Evolutionary conservation across 2,797 vertebrate genomes (phyloP).

Genomic region (Valencia hispanica): DNA sequence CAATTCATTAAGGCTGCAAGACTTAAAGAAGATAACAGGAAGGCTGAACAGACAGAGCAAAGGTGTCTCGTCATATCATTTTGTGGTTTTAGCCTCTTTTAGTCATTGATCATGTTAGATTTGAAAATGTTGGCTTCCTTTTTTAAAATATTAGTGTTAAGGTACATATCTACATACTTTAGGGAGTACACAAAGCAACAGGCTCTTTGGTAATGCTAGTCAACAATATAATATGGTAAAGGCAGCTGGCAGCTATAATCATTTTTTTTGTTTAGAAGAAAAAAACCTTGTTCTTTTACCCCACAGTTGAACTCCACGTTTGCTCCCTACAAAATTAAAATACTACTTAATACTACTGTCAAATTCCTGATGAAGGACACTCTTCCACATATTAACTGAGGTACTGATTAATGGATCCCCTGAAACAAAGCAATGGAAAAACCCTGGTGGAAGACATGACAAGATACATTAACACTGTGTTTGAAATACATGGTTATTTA

Average conservation of each 20-base stretch:
- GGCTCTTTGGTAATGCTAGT: neutral
- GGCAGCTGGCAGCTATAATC: neutral
- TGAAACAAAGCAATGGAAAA: too few relatives aligned
- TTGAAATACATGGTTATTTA: neutral
- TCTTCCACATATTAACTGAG: too few relatives aligned
- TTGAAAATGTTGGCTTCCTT: neutral
- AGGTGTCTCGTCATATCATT: neutral
- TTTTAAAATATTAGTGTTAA: neutral
- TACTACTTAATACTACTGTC: too few relatives aligned
- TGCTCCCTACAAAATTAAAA: neutral
- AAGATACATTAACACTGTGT: neutral
- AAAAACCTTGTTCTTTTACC: neutral
- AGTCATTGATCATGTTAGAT: neutral
- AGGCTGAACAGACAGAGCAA: neutral
- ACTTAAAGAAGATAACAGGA: neutral
- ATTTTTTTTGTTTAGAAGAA: neutral
- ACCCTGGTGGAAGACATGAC: too few relatives aligned
- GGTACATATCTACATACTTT: neutral
- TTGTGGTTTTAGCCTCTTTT: neutral
- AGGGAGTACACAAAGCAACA: neutral
- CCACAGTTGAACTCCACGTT: neutral
- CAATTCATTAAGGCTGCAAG: neutral
- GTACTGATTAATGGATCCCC: too few relatives aligned
- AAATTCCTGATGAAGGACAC: neutral
- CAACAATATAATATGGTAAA: neutral